A percentile compares a stretch with the other conserved stretches of the same genome.
Conservation (phyloP, 2,888 invertebrate species). For the Geophilus truncorum region DNA sequence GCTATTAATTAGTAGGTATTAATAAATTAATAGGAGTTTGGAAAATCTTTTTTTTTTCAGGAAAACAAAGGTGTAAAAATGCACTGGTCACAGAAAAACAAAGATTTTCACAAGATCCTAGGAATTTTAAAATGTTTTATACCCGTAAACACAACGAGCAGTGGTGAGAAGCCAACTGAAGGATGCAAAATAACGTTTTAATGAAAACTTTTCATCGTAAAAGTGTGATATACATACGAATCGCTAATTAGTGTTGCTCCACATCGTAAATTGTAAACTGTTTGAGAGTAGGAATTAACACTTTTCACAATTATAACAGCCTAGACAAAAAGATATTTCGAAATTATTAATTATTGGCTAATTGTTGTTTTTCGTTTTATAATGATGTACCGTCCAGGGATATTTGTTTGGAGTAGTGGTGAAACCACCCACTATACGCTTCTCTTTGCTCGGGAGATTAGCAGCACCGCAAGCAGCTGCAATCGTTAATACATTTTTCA, state of each 20-base stretch:
- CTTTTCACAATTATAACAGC: background rate
- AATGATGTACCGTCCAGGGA: background rate
- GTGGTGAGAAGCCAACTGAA: background rate
- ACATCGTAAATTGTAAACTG: background rate
- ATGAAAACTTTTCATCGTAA: background rate
- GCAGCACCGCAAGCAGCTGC: background rate
- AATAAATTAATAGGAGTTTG: background rate
- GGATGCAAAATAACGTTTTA: background rate
- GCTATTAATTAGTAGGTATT: background rate
- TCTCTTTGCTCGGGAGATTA: background rate
- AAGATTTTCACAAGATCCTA: too few relatives aligned
- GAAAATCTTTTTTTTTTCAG: too few relatives aligned
- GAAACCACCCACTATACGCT: background rate
- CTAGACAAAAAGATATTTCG: background rate
- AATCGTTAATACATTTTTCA: too few relatives aligned
- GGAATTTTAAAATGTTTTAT: background rate
- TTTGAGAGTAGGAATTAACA: background rate
- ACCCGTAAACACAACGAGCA: background rate
- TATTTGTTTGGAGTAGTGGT: background rate
- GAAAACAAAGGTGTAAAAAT: too few relatives aligned
- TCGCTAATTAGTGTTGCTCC: background rate
- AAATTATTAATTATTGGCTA: background rate
- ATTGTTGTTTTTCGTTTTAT: background rate
- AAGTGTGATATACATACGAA: background rate
- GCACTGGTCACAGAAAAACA: too few relatives aligned